Evolutionary conservation across 1,140 invertebrate genomes (phyloP).

Genomic region (Chlorops oryzae): DNA sequence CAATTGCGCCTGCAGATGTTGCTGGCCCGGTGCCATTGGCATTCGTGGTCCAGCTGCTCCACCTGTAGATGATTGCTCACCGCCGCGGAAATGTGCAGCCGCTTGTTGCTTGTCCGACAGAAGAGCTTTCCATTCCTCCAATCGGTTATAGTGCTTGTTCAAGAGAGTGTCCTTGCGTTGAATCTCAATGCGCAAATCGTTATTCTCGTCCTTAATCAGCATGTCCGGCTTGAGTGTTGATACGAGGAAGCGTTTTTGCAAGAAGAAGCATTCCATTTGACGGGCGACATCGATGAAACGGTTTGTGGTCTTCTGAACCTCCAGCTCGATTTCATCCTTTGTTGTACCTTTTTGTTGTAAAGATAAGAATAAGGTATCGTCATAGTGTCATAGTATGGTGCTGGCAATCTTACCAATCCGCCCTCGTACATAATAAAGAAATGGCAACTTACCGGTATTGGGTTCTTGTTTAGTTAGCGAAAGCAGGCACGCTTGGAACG

Average conservation of each 20-base stretch:
- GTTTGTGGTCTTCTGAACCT: slow-evolving; percentile 77
- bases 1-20: slow-evolving; percentile 47
- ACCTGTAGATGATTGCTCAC: slow-evolving; percentile 25
- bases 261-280: slow-evolving; percentile 90
- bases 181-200: slow-evolving; percentile 75
- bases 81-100: not conserved
- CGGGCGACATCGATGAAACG: slow-evolving; percentile 83
- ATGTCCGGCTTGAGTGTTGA: slow-evolving; percentile 88
- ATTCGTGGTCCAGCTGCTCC: slow-evolving; percentile 23
- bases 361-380: too few species aligned
- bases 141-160: slow-evolving; percentile 83
- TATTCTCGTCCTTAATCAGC: slow-evolving; percentile 85
- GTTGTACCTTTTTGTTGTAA: slow-evolving; percentile 59
- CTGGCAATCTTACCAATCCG: too few species aligned
- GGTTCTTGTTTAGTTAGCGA: slow-evolving; percentile 71
- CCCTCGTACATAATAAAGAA: too few species aligned
- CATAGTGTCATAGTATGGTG: too few species aligned
- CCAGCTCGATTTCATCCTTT: slow-evolving; percentile 75
- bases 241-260: slow-evolving; percentile 84
- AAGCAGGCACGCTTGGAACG: slow-evolving; percentile 80
- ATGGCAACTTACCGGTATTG: slow-evolving; percentile 56
- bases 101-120: slow-evolving; percentile 61
- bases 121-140: slow-evolving; percentile 81
- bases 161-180: slow-evolving; percentile 80
- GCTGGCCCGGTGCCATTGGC: slow-evolving; percentile 22